Evolutionary conservation across 1,140 invertebrate species (phyloP).

Genomic region (Hylaeus volcanicus): DNA sequence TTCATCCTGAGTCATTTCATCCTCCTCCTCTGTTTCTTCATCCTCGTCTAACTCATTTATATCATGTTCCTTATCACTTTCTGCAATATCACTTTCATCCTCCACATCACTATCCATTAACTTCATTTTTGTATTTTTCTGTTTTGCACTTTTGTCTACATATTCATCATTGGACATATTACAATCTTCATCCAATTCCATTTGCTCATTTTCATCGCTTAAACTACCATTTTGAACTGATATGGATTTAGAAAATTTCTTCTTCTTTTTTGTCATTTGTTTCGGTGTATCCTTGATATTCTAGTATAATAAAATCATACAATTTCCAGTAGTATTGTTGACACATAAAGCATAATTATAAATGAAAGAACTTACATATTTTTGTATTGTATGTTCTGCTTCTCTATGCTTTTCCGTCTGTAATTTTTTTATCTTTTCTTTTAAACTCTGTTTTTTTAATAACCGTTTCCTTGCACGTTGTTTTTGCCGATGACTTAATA

Average conservation of each 20-base stretch:
- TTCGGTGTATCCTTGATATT: slow-evolving; percentile 8
- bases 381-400: slow-evolving; percentile 59
- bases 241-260: slow-evolving; percentile 32
- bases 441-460: slow-evolving; percentile 80
- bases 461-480: slow-evolving; percentile 84
- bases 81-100: slow-evolving; percentile 1
- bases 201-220: slow-evolving; percentile 38
- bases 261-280: slow-evolving; percentile 65
- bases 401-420: slow-evolving; percentile 51
- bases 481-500: slow-evolving; percentile 86
- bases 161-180: slow-evolving; percentile 23
- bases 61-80: slow-evolving; percentile 16
- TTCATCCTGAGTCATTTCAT: slow-evolving; percentile 76
- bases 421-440: slow-evolving; percentile 77
- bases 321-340: neutral
- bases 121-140: slow-evolving; percentile 23
- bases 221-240: neutral
- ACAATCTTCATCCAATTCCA: slow-evolving; percentile 62
- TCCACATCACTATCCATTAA: slow-evolving; percentile 15
- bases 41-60: slow-evolving; percentile 13
- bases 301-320: slow-evolving; percentile 5
- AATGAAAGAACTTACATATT: slow-evolving; percentile 45
- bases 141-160: slow-evolving; percentile 48
- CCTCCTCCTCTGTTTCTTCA: slow-evolving; percentile 75
- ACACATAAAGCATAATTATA: neutral